Conservation (phyloP, 1,140 invertebrate genomes). For the Drosophila chauvacae region DNA sequence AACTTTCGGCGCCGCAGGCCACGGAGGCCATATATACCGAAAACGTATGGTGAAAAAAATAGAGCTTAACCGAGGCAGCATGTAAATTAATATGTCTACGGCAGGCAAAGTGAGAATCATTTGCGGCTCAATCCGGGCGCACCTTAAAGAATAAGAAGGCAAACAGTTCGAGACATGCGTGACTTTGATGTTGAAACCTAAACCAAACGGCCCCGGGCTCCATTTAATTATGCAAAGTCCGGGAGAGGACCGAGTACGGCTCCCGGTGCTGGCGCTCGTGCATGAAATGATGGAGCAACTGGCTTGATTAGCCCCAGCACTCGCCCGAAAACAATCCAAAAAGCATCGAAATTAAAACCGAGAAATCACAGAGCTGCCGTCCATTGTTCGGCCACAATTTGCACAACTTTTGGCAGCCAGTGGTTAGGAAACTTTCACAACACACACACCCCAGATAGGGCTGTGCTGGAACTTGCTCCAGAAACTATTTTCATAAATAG, state of each 20-base stretch:
- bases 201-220: conserved; percentile 8
- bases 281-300: conserved; percentile 31
- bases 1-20: conserved; percentile 32
- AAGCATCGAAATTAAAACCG: conserved; percentile 71
- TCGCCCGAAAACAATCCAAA: conserved; percentile 42
- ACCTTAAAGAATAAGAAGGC: conserved; percentile 32
- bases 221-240: conserved; percentile 54
- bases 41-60: conserved; percentile 38
- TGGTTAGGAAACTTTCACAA: conserved; percentile 71
- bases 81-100: conserved; percentile 53
- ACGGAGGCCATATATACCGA: conserved; percentile 42
- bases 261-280: conserved; percentile 20
- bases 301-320: conserved; percentile 55
- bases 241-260: conserved; percentile 2
- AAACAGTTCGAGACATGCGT: conserved; percentile 11
- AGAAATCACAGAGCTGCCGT: conserved; percentile 73
- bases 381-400: conserved; percentile 76
- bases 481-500: conserved; percentile 82
- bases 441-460: conserved; percentile 18
- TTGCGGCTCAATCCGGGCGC: conserved; percentile 15
- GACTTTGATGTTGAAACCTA: conserved; percentile 50
- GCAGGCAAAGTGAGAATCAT: conserved; percentile 36
- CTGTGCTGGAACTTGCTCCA: conserved; percentile 41
- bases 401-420: conserved; percentile 74
- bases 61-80: conserved; percentile 5